Percentiles rank a stretch among this genome's conserved stretches.
These are phyloP conservation scores for Lepidocolaptes lacrymiger DNA, from an alignment of 2,797 vertebrate genomes.

Conservation along the genomic window DNA sequence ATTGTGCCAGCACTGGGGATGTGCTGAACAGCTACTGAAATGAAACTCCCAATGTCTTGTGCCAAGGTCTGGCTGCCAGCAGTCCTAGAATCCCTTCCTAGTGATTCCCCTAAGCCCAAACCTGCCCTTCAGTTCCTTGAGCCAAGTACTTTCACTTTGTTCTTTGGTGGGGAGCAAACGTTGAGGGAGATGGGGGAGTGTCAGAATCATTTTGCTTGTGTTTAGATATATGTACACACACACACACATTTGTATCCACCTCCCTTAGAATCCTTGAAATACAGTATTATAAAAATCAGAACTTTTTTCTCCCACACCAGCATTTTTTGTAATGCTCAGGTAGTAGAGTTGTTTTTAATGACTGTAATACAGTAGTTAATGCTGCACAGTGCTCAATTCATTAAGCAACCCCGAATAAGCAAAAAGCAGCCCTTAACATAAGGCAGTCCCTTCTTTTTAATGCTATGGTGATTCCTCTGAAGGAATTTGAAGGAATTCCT, in stretches of 20 bases:
- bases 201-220: background rate
- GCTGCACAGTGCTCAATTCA: background rate
- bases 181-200: background rate
- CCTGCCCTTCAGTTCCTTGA: background rate
- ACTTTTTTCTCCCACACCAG: conserved; percentile 20
- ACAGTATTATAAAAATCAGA: background rate
- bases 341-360: background rate
- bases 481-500: background rate
- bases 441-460: conserved; percentile 6
- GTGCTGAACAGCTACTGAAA: conserved; percentile 59
- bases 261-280: background rate
- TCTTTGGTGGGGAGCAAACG: background rate
- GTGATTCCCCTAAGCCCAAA: background rate
- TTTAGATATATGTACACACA: background rate
- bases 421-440: background rate
- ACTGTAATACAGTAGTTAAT: conserved; percentile 32
- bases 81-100: background rate
- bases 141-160: background rate
- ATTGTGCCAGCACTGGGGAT: conserved; percentile 25
- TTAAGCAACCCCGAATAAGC: conserved; percentile 8
- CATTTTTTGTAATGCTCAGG: background rate
- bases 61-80: background rate
- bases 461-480: background rate
- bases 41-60: conserved; percentile 22
- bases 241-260: background rate